These are phyloP conservation scores for Ophion ellenae DNA, from an alignment of 2,888 invertebrate species.

Conservation along the genomic window DNA sequence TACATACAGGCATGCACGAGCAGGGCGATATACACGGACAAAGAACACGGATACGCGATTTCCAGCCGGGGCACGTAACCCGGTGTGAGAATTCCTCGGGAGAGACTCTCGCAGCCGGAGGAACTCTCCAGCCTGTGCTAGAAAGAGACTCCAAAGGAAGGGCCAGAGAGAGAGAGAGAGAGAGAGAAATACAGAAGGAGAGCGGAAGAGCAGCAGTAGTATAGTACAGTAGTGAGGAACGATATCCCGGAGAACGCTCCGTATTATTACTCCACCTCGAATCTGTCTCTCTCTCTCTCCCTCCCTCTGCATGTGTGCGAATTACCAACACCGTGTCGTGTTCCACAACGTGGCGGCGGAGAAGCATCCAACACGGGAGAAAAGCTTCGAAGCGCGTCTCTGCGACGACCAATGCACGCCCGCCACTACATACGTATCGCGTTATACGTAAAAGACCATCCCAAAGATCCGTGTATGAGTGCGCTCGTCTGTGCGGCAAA, in stretches of 20 bases:
- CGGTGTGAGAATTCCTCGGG: conserved; percentile 63
- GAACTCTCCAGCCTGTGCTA: conserved; percentile 29
- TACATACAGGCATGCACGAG: background rate
- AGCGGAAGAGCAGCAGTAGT: background rate
- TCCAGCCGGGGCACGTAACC: conserved; percentile 56
- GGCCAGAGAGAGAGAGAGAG: background rate
- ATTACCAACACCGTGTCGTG: conserved; percentile 51
- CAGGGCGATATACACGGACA: background rate
- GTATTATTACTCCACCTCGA: conserved; percentile 49
- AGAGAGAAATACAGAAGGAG: background rate
- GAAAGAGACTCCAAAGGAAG: conserved; percentile 34
- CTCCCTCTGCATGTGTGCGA: conserved; percentile 42
- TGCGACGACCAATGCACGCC: conserved; percentile 51
- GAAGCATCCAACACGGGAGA: conserved; percentile 19
- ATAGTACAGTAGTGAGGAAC: background rate
- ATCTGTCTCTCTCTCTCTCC: background rate
- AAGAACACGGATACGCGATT: conserved; percentile 46
- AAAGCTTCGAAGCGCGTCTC: conserved; percentile 49
- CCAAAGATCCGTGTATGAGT: conserved; percentile 18
- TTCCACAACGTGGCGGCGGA: background rate
- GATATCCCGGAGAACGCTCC: conserved; percentile 49
- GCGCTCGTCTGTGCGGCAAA: conserved; percentile 61
- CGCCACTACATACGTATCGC: conserved; percentile 19
- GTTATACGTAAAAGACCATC: conserved; percentile 47
- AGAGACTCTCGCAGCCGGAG: conserved; percentile 33